These are phyloP conservation scores for Lycophotia porphyrea DNA, from an alignment of 2,888 invertebrate genomes.

Conservation along the genomic window DNA sequence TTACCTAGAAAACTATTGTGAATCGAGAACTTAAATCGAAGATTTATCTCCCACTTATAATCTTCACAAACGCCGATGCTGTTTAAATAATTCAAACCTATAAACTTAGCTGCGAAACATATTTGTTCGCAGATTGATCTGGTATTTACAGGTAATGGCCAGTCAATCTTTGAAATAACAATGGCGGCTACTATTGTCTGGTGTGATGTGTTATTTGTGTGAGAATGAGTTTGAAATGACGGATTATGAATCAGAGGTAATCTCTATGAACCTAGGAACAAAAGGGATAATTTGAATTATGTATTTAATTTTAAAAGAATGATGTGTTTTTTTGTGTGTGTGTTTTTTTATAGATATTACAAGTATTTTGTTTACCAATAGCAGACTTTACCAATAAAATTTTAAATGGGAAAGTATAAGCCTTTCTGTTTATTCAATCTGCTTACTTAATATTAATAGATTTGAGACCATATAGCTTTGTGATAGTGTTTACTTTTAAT, in stretches of 20 bases:
- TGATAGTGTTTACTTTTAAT: not conserved
- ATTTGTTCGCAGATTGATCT: slow-evolving; percentile 57
- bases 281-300: not conserved
- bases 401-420: not conserved
- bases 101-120: slow-evolving; percentile 61
- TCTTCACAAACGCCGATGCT: slow-evolving; percentile 40
- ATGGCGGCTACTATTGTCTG: slow-evolving; percentile 30
- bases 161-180: slow-evolving; percentile 45
- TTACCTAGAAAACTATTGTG: slow-evolving; percentile 61
- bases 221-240: not conserved
- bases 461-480: not conserved
- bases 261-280: not conserved
- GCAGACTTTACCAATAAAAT: not conserved
- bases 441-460: not conserved
- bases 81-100: slow-evolving; percentile 66
- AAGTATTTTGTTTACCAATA: not conserved
- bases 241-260: not conserved
- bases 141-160: slow-evolving; percentile 39
- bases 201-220: slow-evolving; percentile 27
- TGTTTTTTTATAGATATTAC: not conserved
- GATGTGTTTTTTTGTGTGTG: too few relatives aligned
- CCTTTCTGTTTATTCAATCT: not conserved
- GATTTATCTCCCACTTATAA: slow-evolving; percentile 60
- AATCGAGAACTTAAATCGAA: slow-evolving; percentile 60
- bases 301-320: not conserved